Conservation (phyloP, 2,113 vertebrate genomes). For the Charina bottae region DNA sequence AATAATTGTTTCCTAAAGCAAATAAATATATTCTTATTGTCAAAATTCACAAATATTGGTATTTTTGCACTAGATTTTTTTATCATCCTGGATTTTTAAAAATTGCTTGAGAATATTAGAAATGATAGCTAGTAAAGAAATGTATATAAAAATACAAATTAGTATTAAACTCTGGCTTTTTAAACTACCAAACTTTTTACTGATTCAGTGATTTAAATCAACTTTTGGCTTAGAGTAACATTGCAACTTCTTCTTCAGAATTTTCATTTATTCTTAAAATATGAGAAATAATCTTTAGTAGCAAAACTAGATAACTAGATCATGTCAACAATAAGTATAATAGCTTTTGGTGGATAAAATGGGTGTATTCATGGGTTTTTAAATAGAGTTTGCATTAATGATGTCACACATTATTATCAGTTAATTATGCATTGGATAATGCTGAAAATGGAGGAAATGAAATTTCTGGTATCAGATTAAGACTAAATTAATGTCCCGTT, state of each 20-base stretch:
- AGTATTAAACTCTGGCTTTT: not conserved
- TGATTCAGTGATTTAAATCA: conserved; percentile 14
- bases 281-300: conserved; percentile 48
- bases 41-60: not conserved
- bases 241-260: conserved; percentile 7
- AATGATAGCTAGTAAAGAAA: not conserved
- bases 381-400: conserved; percentile 32
- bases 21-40: not conserved
- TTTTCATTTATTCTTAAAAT: conserved; percentile 20
- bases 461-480: not conserved
- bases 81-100: not conserved
- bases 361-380: conserved; percentile 53
- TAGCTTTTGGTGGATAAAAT: conserved; percentile 63
- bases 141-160: not conserved
- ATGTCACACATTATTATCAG: conserved; percentile 44
- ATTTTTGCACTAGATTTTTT: not conserved
- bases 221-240: conserved; percentile 45
- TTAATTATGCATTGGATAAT: conserved; percentile 39
- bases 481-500: not conserved
- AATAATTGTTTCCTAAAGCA: not conserved
- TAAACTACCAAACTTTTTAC: not conserved
- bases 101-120: not conserved
- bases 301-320: conserved; percentile 48
- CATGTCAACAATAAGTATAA: conserved; percentile 66
- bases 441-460: not conserved